Evolutionary conservation across 1,140 invertebrate genomes (phyloP).

Genomic region (Ostrea edulis): DNA sequence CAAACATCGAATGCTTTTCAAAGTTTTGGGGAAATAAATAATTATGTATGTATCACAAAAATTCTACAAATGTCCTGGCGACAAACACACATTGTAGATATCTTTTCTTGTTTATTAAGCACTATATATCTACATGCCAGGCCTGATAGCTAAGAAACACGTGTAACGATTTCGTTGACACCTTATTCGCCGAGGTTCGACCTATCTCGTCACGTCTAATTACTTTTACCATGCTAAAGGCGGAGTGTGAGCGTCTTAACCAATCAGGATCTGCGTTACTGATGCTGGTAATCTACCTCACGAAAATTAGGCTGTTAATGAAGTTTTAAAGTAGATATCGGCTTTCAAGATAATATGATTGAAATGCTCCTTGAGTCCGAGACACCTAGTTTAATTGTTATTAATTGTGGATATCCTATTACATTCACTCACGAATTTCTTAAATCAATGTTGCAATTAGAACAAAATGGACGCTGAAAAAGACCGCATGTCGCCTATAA

Average conservation of each 20-base stretch:
- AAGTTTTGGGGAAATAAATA: no score
- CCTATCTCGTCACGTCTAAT: conserved; percentile 42
- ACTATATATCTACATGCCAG: conserved; percentile 30
- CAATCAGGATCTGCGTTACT: conserved; percentile 15
- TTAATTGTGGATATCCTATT: conserved; percentile 22
- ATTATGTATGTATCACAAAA: neutral
- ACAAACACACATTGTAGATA: neutral
- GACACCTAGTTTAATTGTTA: conserved; percentile 32
- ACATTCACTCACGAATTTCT: conserved; percentile 29
- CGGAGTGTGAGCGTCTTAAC: conserved; percentile 8
- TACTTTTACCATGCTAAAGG: conserved; percentile 33
- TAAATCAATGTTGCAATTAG: conserved; percentile 23
- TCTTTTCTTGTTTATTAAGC: conserved; percentile 13
- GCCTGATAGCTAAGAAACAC: conserved; percentile 33
- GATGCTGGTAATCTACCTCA: conserved; percentile 1
- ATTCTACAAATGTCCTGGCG: neutral
- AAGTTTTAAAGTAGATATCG: conserved; percentile 38
- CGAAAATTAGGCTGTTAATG: conserved; percentile 12
- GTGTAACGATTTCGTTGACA: conserved; percentile 45
- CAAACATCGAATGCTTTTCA: no score
- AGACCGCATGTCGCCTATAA: neutral
- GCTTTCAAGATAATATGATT: conserved; percentile 39
- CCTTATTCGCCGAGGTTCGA: conserved; percentile 4
- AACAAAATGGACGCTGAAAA: conserved; percentile 38
- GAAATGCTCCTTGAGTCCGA: conserved; percentile 22